Evolutionary conservation across 2,797 vertebrate species (phyloP).

Genomic region (Ispidina picta): DNA sequence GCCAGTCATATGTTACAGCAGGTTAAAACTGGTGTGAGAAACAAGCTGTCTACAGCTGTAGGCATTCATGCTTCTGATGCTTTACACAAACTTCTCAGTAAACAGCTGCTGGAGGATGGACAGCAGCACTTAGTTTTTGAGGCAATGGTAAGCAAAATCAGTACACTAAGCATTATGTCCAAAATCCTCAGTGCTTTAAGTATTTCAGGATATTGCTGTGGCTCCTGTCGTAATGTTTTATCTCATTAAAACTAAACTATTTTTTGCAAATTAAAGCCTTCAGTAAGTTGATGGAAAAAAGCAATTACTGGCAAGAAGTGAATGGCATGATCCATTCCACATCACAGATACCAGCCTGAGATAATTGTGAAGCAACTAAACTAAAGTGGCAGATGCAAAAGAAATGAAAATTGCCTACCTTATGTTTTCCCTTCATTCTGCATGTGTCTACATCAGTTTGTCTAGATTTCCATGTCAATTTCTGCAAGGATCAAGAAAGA

Average conservation of each 20-base stretch:
- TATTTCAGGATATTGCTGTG: conserved; percentile 4
- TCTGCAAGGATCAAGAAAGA: conserved; percentile 84
- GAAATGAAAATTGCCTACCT: conserved; percentile 85
- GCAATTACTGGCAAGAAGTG: conserved; percentile 68
- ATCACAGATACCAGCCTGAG: conserved; percentile 48
- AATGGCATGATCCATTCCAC: conserved; percentile 61
- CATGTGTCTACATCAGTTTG: conserved; percentile 98
- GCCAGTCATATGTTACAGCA: not conserved
- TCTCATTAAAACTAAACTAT: conserved; percentile 69
- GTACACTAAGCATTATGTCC: not conserved
- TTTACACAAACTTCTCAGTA: not conserved
- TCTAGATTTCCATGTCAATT: conserved; percentile 98
- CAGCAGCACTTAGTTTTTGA: not conserved
- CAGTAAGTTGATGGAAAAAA: conserved; percentile 75
- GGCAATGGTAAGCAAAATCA: not conserved
- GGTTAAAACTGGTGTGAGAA: not conserved
- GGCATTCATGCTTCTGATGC: not conserved
- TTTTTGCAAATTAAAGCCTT: conserved; percentile 77
- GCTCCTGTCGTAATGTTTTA: conserved; percentile 57
- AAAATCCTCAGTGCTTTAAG: not conserved
- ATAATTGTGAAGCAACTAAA: conserved; percentile 73
- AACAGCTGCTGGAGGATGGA: not conserved
- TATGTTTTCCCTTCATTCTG: conserved; percentile 99
- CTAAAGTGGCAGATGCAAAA: conserved; percentile 72
- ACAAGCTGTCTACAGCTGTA: not conserved